A percentile compares a stretch with the other conserved stretches of the same genome.
phyloP scores from a whole-genome alignment of 2,888 invertebrate genomes.

The Exocentrus adspersus region DNA sequence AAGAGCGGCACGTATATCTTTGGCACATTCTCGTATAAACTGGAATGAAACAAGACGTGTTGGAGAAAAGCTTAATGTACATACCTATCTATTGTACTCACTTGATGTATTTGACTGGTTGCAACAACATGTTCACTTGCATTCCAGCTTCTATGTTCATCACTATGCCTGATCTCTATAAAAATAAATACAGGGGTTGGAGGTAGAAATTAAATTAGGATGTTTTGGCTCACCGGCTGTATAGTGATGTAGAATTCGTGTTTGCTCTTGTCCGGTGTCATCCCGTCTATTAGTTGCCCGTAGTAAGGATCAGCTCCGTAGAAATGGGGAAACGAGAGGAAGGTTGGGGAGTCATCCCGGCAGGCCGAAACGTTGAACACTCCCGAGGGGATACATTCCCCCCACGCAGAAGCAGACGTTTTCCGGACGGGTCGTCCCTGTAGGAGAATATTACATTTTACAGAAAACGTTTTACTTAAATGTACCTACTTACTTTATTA shows the following conservation, averaged over 20 bases:
- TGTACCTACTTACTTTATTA: too few species aligned
- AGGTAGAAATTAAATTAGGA: too few species aligned
- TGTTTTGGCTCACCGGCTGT: constrained; percentile 78
- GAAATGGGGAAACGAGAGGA: constrained; percentile 86
- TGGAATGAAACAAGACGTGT: too few species aligned
- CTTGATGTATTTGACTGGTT: constrained; percentile 72
- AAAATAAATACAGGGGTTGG: too few species aligned
- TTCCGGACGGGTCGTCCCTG: constrained; percentile 68
- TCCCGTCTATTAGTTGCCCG: constrained; percentile 70
- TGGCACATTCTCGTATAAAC: constrained; percentile 74
- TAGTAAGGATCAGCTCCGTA: constrained; percentile 76
- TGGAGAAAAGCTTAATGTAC: too few species aligned
- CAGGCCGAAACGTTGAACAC: constrained; percentile 80
- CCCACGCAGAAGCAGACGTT: constrained; percentile 81
- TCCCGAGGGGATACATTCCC: constrained; percentile 76
- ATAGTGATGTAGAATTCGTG: constrained; percentile 81
- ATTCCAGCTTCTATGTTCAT: constrained; percentile 81
- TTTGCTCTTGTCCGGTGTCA: constrained; percentile 72
- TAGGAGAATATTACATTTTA: constrained; percentile 39
- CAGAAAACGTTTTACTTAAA: too few species aligned
- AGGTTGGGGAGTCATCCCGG: constrained; percentile 81
- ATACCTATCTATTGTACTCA: too few species aligned
- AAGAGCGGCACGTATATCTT: constrained; percentile 76
- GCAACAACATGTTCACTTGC: constrained; percentile 81
- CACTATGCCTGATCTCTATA: constrained; percentile 78